Evolutionary conservation across 2,888 invertebrate species (phyloP), one percentile per base, ranked within the genome.

Genomic region (Synanthedon formicaeformis): DNA sequence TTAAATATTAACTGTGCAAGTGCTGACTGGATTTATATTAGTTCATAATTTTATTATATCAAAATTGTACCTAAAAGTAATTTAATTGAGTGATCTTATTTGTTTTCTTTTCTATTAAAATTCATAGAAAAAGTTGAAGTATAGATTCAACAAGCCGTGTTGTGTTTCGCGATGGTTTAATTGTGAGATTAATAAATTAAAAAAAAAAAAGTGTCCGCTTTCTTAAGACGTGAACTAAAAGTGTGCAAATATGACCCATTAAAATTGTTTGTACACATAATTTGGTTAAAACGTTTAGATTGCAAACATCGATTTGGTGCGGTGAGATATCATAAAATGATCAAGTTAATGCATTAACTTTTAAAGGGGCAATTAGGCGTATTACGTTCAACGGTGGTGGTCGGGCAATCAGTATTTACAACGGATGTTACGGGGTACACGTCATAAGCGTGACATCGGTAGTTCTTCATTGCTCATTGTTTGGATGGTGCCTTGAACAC

Each of bases 281-380:
- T 72, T 69, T 61, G 58, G 59, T 59, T 71, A 64, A 74, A 73
- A 73, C 71, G 68, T 64, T 69, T 63, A 63, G 66, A 68, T 68
- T 60, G 66, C 73, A 75, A 77, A 78, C 69, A 73, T 64, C 63
- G 60, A 61, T 52, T 48, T 62, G 52, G 48, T 54, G 54, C 72
- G 71, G 70, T 64, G 67, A 67, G 65, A 63, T 68, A 71, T 69
- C 63, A 67, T 65, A 75, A 74, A 71, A 73, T 79, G 77, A 81
- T 83, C 79, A 82, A 72, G 65, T 72, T 81, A 82, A 82, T 84
- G 75, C 72, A 81, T 81, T 78, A 75, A 74, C 69, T 75, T 82
- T 83, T 74, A 81, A 81, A 77, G 76, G 73, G 76, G 78, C 83
- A 80, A 85, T 84, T 81, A 82, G 73, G 64, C 69, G 71, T 80